Evolutionary conservation across 2,888 invertebrate species (phyloP).

Genomic region (Hemicrepidius hirtus): DNA sequence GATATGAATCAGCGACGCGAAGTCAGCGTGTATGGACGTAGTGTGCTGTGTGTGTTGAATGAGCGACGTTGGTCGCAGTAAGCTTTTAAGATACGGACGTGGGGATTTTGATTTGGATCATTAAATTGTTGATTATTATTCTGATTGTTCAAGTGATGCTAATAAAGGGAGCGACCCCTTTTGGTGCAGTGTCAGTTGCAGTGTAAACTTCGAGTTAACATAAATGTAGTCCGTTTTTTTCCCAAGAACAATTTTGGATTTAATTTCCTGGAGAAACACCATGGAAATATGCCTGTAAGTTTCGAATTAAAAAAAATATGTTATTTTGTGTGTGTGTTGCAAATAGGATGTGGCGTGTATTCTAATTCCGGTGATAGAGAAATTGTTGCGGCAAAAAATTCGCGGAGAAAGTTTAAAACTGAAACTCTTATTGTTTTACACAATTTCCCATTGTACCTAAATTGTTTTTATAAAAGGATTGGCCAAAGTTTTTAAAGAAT

Average conservation of each 20-base stretch:
- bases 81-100: constrained; percentile 14
- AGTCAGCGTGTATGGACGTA: constrained; percentile 38
- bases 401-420: constrained; percentile 14
- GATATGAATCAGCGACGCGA: constrained; percentile 46
- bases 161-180: constrained; percentile 28
- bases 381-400: constrained; percentile 12
- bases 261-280: constrained; percentile 38
- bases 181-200: constrained; percentile 27
- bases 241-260: constrained; percentile 15
- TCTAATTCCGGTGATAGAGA: constrained; percentile 1
- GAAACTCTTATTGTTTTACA: constrained; percentile 30
- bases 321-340: not conserved
- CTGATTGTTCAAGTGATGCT: constrained; percentile 23
- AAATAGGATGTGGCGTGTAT: not conserved
- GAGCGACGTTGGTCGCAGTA: constrained; percentile 17
- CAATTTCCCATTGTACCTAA: constrained; percentile 38
- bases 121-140: constrained; percentile 27
- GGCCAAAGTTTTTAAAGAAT: constrained; percentile 17
- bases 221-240: constrained; percentile 1
- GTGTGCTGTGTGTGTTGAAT: constrained; percentile 32
- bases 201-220: constrained; percentile 1
- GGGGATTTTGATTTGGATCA: constrained; percentile 23
- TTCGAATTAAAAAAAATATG: not conserved
- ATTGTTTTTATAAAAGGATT: constrained; percentile 10
- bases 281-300: constrained; percentile 69